Evolutionary conservation across 2,888 invertebrate genomes (phyloP).

Genomic region (Phaedon cochleariae): DNA sequence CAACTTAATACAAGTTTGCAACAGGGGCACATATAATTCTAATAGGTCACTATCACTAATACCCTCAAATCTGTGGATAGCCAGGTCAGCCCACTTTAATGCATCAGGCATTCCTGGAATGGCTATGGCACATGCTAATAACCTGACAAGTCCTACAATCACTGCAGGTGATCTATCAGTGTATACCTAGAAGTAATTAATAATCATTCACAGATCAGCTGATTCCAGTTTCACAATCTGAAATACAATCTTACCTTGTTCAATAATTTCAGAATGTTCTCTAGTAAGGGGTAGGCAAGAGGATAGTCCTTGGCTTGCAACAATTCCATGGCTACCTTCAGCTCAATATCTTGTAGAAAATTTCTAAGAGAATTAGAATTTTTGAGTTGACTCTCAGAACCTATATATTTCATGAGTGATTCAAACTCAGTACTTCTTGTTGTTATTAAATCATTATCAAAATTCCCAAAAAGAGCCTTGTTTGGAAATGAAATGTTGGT

Average conservation of each 20-base stretch:
- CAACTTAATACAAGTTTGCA: slow-evolving; percentile 73
- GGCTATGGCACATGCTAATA: slow-evolving; percentile 69
- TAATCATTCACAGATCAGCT: neutral
- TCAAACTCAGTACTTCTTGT: slow-evolving; percentile 73
- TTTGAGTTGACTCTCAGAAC: slow-evolving; percentile 66
- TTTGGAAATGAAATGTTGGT: slow-evolving; percentile 70
- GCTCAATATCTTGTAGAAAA: slow-evolving; percentile 74
- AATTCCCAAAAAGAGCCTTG: slow-evolving; percentile 66
- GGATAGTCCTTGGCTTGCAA: slow-evolving; percentile 69
- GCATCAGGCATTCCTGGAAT: slow-evolving; percentile 67
- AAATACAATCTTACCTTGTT: slow-evolving; percentile 64
- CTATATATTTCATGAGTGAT: slow-evolving; percentile 67
- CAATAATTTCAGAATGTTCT: slow-evolving; percentile 73
- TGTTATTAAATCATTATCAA: slow-evolving; percentile 73
- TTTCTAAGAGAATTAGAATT: slow-evolving; percentile 67
- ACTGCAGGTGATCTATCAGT: slow-evolving; percentile 76
- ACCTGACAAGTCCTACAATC: slow-evolving; percentile 71
- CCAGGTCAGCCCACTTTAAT: slow-evolving; percentile 74
- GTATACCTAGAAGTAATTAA: slow-evolving; percentile 62
- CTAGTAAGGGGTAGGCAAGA: slow-evolving; percentile 70
- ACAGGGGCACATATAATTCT: slow-evolving; percentile 73
- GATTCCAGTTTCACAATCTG: neutral
- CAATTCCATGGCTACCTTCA: slow-evolving; percentile 68
- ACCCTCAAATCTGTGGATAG: slow-evolving; percentile 75
- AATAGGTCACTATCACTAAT: slow-evolving; percentile 75